These are phyloP conservation scores for Cactoblastis cactorum DNA, from an alignment of 2,888 invertebrate genomes.

Conservation along the genomic window DNA sequence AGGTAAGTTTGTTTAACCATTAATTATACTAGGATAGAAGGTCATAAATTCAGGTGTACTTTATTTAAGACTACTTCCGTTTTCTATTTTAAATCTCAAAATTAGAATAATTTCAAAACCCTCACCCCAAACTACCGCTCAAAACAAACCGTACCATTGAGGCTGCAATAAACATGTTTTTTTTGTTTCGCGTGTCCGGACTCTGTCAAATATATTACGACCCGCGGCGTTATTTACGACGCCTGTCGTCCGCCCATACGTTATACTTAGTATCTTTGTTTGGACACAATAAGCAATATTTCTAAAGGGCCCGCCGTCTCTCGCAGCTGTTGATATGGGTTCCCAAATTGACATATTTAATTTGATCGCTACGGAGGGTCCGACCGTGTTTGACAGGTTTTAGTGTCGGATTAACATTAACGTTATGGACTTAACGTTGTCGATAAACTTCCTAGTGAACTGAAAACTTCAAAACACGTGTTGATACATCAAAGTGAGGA, in stretches of 20 bases:
- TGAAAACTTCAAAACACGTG: slow-evolving; percentile 26
- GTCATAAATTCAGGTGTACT: too few relatives aligned
- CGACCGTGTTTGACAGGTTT: slow-evolving; percentile 74
- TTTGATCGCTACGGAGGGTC: slow-evolving; percentile 76
- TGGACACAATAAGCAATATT: slow-evolving; percentile 80
- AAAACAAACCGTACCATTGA: slow-evolving; percentile 26
- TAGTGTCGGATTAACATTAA: slow-evolving; percentile 76
- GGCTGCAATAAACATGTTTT: slow-evolving; percentile 78
- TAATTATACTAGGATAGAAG: too few relatives aligned
- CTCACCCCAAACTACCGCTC: slow-evolving; percentile 2
- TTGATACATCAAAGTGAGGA: slow-evolving; percentile 60
- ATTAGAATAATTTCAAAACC: background rate
- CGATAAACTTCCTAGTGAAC: slow-evolving; percentile 46
- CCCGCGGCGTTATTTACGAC: slow-evolving; percentile 78
- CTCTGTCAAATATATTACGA: slow-evolving; percentile 79
- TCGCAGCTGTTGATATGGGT: slow-evolving; percentile 79
- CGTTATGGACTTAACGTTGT: slow-evolving; percentile 64
- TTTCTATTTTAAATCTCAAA: background rate
- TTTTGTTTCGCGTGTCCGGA: slow-evolving; percentile 79
- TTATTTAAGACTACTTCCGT: slow-evolving; percentile 35
- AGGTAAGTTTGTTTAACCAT: too few relatives aligned
- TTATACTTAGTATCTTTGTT: slow-evolving; percentile 80
- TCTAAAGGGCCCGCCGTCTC: slow-evolving; percentile 76
- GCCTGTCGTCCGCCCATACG: slow-evolving; percentile 78
- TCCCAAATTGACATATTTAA: slow-evolving; percentile 79